Percentiles rank a stretch among this genome's conserved stretches.
These are phyloP conservation scores for Miichthys miiuy DNA, from an alignment of 2,797 vertebrate species.

Conservation along the genomic window DNA sequence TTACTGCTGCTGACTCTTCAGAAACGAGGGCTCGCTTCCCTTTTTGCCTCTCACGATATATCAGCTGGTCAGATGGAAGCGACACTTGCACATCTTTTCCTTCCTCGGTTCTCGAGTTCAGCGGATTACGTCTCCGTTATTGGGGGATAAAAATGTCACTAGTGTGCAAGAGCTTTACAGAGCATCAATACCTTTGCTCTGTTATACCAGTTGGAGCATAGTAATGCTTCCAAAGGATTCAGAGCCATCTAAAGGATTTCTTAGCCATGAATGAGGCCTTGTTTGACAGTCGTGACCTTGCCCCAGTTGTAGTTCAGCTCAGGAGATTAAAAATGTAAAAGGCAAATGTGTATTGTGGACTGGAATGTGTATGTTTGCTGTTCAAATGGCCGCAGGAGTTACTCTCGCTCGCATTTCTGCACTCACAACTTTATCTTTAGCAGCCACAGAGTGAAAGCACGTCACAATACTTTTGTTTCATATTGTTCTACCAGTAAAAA, in stretches of 20 bases:
- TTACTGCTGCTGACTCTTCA: constrained; percentile 26
- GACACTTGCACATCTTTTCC: not conserved
- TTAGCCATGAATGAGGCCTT: constrained; percentile 9
- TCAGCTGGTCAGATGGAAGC: not conserved
- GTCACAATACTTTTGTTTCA: not conserved
- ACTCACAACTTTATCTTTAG: not conserved
- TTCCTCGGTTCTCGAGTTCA: too few species aligned
- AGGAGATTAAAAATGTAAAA: not conserved
- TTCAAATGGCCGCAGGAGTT: not conserved
- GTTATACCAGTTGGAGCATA: not conserved
- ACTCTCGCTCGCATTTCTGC: not conserved
- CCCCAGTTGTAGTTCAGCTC: not conserved
- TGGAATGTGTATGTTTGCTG: constrained; percentile 19
- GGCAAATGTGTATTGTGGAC: not conserved
- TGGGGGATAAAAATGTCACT: not conserved
- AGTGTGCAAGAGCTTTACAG: not conserved
- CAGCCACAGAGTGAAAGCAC: not conserved
- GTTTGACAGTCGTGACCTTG: not conserved
- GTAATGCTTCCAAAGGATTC: not conserved
- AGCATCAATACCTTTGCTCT: not conserved
- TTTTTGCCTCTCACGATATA: not conserved
- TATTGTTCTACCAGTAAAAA: not conserved
- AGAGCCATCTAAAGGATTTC: not conserved
- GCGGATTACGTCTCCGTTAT: not conserved
- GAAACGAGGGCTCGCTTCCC: not conserved